phyloP scores from a whole-genome alignment of 92 coral and sea anemone genomes.

The Epizoanthus ramosus region DNA sequence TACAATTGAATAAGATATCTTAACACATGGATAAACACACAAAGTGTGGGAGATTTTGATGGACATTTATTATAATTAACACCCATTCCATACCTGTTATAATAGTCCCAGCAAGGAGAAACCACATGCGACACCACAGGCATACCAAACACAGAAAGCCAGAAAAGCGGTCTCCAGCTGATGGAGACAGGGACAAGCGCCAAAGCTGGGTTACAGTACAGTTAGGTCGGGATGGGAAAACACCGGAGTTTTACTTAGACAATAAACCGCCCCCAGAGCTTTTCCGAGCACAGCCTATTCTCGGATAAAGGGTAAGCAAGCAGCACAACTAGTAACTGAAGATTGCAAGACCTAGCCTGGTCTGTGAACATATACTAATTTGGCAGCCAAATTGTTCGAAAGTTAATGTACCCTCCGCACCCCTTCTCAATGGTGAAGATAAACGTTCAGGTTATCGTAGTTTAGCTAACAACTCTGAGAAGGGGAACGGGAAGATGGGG shows the following conservation, averaged over 20 bases:
- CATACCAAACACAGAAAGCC: conserved; percentile 18
- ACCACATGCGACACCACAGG: neutral
- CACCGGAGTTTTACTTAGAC: conserved; percentile 33
- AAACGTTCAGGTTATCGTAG: too few species aligned
- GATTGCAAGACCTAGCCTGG: too few species aligned
- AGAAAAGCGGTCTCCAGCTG: conserved; percentile 31
- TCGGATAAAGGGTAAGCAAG: conserved; percentile 17
- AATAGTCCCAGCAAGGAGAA: neutral
- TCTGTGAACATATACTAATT: too few species aligned
- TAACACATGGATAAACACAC: too few species aligned
- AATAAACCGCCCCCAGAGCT: conserved; percentile 40
- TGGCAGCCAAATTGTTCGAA: too few species aligned
- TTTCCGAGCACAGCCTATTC: conserved; percentile 22
- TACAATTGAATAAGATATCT: too few species aligned
- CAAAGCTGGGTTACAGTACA: conserved; percentile 41
- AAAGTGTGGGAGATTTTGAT: neutral
- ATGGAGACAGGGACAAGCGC: conserved; percentile 31
- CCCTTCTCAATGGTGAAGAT: too few species aligned
- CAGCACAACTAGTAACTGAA: too few species aligned
- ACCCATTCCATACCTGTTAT: neutral
- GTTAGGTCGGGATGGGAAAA: conserved; percentile 27
- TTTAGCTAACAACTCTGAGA: too few species aligned
- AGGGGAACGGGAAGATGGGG: too few species aligned
- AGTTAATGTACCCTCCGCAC: too few species aligned
- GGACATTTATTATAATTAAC: neutral